Evolutionary conservation across 2,113 vertebrate species (phyloP).

Genomic region (Cephalopterus ornatus): DNA sequence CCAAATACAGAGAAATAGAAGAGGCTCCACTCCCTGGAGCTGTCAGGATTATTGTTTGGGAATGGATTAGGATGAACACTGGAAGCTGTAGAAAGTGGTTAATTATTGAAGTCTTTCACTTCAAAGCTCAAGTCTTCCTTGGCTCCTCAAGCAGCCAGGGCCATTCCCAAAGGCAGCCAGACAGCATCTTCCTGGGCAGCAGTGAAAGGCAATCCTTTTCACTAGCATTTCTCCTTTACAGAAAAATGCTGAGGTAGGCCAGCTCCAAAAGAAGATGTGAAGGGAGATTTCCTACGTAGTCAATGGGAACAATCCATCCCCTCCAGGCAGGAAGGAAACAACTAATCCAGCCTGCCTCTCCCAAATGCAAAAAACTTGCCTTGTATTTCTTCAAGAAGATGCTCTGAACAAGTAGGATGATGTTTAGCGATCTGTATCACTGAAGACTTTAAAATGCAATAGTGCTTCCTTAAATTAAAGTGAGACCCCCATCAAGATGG

Average conservation of each 20-base stretch:
- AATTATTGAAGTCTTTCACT: not conserved
- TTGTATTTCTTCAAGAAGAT: not conserved
- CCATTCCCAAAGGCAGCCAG: not conserved
- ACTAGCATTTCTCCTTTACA: not conserved
- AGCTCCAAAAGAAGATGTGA: not conserved
- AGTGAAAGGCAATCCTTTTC: not conserved
- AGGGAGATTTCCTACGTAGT: not conserved
- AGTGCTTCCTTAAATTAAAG: slow-evolving; percentile 65
- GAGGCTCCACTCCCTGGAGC: not conserved
- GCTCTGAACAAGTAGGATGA: not conserved
- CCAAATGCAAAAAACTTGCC: not conserved
- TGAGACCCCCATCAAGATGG: not conserved
- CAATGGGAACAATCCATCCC: not conserved
- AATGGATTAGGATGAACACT: not conserved
- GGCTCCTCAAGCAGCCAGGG: not conserved
- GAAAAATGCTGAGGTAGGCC: not conserved
- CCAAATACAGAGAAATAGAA: not conserved
- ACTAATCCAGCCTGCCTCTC: not conserved
- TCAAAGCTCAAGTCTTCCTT: not conserved
- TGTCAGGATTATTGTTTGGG: not conserved
- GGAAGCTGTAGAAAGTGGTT: not conserved
- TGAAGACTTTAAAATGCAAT: not conserved
- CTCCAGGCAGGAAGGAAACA: not conserved
- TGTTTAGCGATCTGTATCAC: not conserved
- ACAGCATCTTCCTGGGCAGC: not conserved